These are phyloP conservation scores for Phallusia fumigata DNA, from an alignment of 23 tunicate genomes.

Conservation along the genomic window DNA sequence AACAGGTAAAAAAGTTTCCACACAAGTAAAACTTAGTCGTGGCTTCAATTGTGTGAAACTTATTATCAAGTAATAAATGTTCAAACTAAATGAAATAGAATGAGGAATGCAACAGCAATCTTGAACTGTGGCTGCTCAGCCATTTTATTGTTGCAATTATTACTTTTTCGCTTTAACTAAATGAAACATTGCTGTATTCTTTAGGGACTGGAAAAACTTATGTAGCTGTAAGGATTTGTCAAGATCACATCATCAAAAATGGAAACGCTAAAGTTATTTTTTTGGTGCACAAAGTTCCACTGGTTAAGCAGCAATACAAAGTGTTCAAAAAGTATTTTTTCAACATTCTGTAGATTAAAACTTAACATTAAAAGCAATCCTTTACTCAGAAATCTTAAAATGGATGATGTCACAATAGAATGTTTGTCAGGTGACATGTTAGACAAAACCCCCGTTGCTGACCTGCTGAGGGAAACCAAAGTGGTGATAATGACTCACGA, in stretches of 20 bases:
- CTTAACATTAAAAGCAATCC: too few relatives aligned
- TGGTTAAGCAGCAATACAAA: conserved; percentile 53
- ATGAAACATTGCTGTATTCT: neutral
- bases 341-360: neutral
- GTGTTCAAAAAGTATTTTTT: conserved; percentile 35
- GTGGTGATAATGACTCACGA: neutral
- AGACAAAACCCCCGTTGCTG: neutral
- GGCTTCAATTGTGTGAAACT: too few relatives aligned
- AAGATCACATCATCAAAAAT: conserved; percentile 27
- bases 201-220: conserved; percentile 73
- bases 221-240: conserved; percentile 61
- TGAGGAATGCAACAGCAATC: too few relatives aligned
- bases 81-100: too few relatives aligned
- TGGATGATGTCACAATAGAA: neutral
- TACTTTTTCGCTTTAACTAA: neutral
- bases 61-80: too few relatives aligned
- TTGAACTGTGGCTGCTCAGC: too few relatives aligned
- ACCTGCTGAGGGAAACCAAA: neutral
- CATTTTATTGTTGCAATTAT: too few relatives aligned
- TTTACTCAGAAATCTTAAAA: neutral
- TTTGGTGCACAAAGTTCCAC: conserved; percentile 59
- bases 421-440: neutral
- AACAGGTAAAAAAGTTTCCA: conserved; percentile 56
- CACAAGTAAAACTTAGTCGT: too few relatives aligned
- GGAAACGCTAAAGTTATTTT: conserved; percentile 47